Conservation (phyloP, 2,797 vertebrate genomes). For the Spinibarbus caldwelli region DNA sequence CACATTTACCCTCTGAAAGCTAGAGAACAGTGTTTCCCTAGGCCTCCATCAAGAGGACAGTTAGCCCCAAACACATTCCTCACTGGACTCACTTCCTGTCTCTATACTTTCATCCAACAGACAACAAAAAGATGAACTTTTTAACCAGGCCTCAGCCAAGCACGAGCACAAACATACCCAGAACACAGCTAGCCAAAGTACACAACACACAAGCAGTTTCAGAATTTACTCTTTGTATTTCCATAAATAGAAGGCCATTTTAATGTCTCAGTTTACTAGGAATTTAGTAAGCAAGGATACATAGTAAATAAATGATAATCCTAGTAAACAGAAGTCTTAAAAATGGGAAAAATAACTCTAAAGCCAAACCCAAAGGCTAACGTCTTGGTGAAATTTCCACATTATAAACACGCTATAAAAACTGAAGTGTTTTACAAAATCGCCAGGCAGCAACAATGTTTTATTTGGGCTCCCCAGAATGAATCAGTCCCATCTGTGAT, state of each 20-base stretch:
- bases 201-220: conserved; percentile 19
- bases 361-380: not conserved
- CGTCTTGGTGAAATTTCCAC: conserved; percentile 6
- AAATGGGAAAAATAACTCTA: not conserved
- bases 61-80: conserved; percentile 56
- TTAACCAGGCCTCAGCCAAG: conserved; percentile 26
- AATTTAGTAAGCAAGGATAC: not conserved
- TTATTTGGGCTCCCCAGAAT: conserved; percentile 45
- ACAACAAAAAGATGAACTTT: conserved; percentile 56
- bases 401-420: conserved; percentile 14
- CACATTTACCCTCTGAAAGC: conserved; percentile 56
- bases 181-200: conserved; percentile 29
- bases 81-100: conserved; percentile 53
- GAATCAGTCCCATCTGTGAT: conserved; percentile 47
- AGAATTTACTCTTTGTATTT: conserved; percentile 21
- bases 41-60: conserved; percentile 60
- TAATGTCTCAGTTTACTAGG: not conserved
- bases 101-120: conserved; percentile 52
- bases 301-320: conserved; percentile 19
- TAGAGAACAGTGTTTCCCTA: conserved; percentile 58
- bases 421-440: conserved; percentile 38
- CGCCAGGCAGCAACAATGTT: conserved; percentile 42
- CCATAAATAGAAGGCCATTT: conserved; percentile 8
- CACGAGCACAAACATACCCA: conserved; percentile 5
- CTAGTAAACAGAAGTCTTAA: not conserved